These are phyloP conservation scores for Orientallactaga sibirica DNA, from an alignment of 2,797 vertebrate genomes.

Conservation along the genomic window DNA sequence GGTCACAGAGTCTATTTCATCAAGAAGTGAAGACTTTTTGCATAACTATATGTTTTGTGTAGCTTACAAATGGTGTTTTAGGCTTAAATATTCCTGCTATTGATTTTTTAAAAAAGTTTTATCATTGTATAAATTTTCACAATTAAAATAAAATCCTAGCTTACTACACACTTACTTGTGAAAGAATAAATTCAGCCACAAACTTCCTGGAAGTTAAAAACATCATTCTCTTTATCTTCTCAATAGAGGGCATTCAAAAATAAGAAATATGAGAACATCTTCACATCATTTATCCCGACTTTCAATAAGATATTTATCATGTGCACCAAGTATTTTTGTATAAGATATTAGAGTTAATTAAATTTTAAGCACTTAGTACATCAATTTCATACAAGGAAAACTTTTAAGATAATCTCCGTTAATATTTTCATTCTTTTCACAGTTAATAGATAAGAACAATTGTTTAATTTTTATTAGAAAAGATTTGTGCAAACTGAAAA, in stretches of 20 bases:
- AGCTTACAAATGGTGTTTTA: constrained; percentile 14
- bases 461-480: constrained; percentile 39
- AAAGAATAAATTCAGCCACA: constrained; percentile 23
- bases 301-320: constrained; percentile 26
- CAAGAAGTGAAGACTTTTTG: constrained; percentile 64
- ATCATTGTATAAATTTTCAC: background rate
- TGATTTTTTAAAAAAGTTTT: background rate
- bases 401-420: constrained; percentile 21
- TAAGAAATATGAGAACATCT: background rate
- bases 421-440: background rate
- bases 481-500: background rate
- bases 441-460: background rate
- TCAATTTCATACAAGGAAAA: background rate
- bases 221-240: background rate
- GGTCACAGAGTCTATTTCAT: constrained; percentile 46
- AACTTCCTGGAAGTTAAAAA: background rate
- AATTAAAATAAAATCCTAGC: constrained; percentile 21
- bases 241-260: background rate
- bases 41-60: background rate
- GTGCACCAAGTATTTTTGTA: background rate
- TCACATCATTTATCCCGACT: background rate
- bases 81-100: background rate
- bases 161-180: background rate
- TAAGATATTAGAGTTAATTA: constrained; percentile 13
- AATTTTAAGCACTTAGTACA: background rate